Percentiles rank a stretch among this genome's conserved stretches.
These are phyloP conservation scores for Urechis unicinctus DNA, from an alignment of 2,888 invertebrate species.

Conservation along the genomic window DNA sequence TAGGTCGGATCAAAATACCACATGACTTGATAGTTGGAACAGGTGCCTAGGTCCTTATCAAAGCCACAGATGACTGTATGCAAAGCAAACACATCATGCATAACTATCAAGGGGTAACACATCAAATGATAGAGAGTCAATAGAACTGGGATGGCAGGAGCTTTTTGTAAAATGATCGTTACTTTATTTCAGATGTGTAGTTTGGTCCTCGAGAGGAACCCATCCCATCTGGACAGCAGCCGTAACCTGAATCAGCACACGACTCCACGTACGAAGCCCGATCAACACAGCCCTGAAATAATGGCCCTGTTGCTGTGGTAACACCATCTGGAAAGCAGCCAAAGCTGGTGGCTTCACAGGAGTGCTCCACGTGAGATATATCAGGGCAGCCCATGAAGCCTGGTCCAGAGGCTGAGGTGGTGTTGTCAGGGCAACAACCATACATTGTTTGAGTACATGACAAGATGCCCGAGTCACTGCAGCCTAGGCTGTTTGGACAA, in stretches of 20 bases:
- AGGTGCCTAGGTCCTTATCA: conserved; percentile 65
- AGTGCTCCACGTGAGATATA: too few relatives aligned
- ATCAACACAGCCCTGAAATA: conserved; percentile 19
- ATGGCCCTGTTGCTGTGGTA: conserved; percentile 65
- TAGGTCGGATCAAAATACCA: conserved; percentile 51
- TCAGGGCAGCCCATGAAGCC: too few relatives aligned
- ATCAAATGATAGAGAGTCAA: too few relatives aligned
- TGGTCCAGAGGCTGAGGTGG: conserved; percentile 63
- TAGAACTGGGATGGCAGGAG: too few relatives aligned
- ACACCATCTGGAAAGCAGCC: conserved; percentile 84
- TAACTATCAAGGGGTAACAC: too few relatives aligned
- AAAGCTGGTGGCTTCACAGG: conserved; percentile 58
- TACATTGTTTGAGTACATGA: conserved; percentile 1
- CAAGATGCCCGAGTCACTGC: too few relatives aligned
- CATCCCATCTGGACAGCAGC: conserved; percentile 86
- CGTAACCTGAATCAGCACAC: conserved; percentile 50
- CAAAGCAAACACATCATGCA: too few relatives aligned
- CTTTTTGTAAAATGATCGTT: too few relatives aligned
- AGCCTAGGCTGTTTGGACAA: conserved; percentile 60
- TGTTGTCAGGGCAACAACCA: conserved; percentile 85
- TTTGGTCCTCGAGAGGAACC: conserved; percentile 64
- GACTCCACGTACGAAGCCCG: too few relatives aligned
- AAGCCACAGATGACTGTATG: conserved; percentile 60
- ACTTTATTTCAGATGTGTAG: too few relatives aligned
- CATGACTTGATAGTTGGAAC: conserved; percentile 36